These are phyloP conservation scores for Epirrhoe alternata DNA, from an alignment of 2,888 invertebrate species.

Conservation along the genomic window DNA sequence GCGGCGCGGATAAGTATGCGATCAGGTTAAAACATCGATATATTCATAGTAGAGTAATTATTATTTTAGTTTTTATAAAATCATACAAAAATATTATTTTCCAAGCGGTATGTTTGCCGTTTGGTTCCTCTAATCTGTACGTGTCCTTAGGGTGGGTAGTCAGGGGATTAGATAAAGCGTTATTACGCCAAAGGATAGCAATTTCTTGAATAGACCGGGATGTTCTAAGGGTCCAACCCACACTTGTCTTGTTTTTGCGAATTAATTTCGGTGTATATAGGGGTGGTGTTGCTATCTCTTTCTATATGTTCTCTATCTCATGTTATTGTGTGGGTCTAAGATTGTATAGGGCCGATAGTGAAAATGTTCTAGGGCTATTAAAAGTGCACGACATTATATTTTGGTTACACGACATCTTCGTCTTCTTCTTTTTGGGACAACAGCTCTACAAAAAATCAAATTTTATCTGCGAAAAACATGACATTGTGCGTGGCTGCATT, in stretches of 20 bases:
- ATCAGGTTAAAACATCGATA: no score
- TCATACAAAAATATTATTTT: no score
- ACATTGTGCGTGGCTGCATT: no score
- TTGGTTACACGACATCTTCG: no score
- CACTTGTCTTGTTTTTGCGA: constrained; percentile 61
- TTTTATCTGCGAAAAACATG: no score
- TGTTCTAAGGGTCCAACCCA: constrained; percentile 47
- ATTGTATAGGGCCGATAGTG: not conserved
- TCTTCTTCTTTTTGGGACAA: no score
- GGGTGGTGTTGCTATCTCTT: constrained; percentile 45
- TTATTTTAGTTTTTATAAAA: no score
- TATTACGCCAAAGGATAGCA: constrained; percentile 62
- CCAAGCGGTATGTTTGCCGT: not conserved
- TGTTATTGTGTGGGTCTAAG: constrained; percentile 10
- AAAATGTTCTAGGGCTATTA: not conserved
- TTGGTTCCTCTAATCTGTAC: constrained; percentile 14
- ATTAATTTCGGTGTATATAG: constrained; percentile 63
- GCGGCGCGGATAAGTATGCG: no score
- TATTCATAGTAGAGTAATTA: no score
- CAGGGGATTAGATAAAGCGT: constrained; percentile 63
- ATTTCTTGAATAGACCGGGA: constrained; percentile 71
- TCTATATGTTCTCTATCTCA: constrained; percentile 28
- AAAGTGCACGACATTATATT: no score
- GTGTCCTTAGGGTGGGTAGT: constrained; percentile 45
- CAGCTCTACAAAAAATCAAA: no score